phyloP scores from a whole-genome alignment of 53 echinoderm and acorn worm species.

The Hippasteria phrygiana region DNA sequence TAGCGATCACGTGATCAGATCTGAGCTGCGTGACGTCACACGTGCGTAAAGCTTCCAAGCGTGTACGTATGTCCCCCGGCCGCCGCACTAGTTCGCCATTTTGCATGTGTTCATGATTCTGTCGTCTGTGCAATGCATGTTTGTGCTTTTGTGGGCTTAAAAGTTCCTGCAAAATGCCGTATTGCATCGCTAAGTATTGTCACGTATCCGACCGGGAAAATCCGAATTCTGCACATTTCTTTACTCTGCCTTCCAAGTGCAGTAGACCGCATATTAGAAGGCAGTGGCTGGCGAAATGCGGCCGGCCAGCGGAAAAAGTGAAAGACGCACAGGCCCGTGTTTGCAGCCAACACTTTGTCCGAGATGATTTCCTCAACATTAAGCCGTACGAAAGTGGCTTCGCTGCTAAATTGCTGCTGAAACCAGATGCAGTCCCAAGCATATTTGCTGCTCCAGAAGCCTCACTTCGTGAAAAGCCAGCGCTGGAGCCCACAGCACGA shows the following conservation, averaged over 20 bases:
- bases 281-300: conserved; percentile 15
- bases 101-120: not conserved
- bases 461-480: not conserved
- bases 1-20: too few species aligned
- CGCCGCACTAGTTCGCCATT: not conserved
- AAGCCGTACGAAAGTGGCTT: conserved; percentile 8
- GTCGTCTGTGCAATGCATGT: not conserved
- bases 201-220: conserved; percentile 8
- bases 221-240: conserved; percentile 6
- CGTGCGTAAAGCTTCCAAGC: not conserved
- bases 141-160: too few species aligned
- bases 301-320: conserved; percentile 14
- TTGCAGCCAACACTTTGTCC: not conserved
- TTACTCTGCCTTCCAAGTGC: conserved; percentile 4
- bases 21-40: not conserved
- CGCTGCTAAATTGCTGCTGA: not conserved
- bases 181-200: conserved; percentile 10
- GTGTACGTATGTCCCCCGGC: not conserved
- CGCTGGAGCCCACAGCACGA: not conserved
- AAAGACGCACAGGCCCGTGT: conserved; percentile 4
- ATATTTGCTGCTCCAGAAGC: conserved; percentile 22
- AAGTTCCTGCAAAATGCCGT: not conserved
- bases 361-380: conserved; percentile 3
- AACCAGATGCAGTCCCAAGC: conserved; percentile 2
- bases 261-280: not conserved